Base-by-base conservation (phyloP, 2,888 invertebrate genomes). In the Ochlodes sylvanus region DNA sequence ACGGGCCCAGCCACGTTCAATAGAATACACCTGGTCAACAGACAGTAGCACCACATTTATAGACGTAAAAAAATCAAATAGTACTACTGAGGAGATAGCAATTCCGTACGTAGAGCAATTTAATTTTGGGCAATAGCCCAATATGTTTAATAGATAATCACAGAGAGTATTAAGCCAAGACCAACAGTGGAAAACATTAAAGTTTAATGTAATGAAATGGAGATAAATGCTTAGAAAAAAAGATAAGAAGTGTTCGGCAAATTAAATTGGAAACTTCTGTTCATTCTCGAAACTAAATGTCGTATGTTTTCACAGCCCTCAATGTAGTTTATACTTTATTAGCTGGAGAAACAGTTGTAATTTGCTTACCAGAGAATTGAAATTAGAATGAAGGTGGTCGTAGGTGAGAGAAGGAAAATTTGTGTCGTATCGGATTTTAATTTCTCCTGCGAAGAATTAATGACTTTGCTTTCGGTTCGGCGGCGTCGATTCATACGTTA, bases 391-490 rank as follows among this genome's bases (percentile, higher is more conserved):
- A 27, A 50, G 17, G n/a, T 15, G 41, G 32, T 57, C 27, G 41
- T 17, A 47, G 27, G 42, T 68, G 77, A 76, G 77, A 79, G 78
- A 74, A 77, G 82, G 88, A 84, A 88, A 89, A 88, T 91, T 90
- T 90, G 89, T 89, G 89, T 90, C 88, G 92, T 92, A 92, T 92
- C 89, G 89, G 90, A 88, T 90, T 92, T 92, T 91, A 91, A 92
- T 92, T 92, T 91, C 90, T 91, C 81, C 81, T 85, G 76, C 79
- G 81, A 80, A 84, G 87, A 91, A 92, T 91, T 91, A 92, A 92
- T 89, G 92, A 90, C 83, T 88, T 87, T 84, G 87, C 86, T 85
- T 88, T 84, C 81, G 78, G 77, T 80, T 77, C 77, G 71, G 76
- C 77, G 81, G 81, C 79, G 80, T 81, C 80, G 82, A 82, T 85